Evolutionary conservation across 2,797 vertebrate species (phyloP).

Genomic region (Schizopygopsis malacanthus): DNA sequence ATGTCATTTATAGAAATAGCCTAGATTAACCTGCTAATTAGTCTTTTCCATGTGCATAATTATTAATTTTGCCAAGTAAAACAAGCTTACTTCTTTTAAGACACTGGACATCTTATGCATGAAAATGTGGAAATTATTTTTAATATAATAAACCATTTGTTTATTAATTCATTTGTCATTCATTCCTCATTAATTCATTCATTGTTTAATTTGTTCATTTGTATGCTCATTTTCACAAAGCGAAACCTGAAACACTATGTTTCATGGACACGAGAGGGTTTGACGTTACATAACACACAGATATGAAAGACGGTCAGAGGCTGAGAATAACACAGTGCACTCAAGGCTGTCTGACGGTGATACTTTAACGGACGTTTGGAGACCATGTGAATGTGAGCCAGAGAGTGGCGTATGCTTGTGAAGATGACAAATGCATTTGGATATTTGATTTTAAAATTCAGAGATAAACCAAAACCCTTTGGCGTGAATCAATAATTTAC

Average conservation of each 20-base stretch:
- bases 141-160: too few relatives aligned
- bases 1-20: not conserved
- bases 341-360: slow-evolving; percentile 33
- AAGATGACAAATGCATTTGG: slow-evolving; percentile 7
- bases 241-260: not conserved
- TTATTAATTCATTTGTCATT: not conserved
- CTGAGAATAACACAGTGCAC: slow-evolving; percentile 23
- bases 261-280: slow-evolving; percentile 14
- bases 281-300: slow-evolving; percentile 37
- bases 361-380: slow-evolving; percentile 25
- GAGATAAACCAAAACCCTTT: not conserved
- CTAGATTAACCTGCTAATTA: not conserved
- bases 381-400: not conserved
- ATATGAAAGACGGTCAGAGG: slow-evolving; percentile 27
- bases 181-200: not conserved
- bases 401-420: not conserved
- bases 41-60: not conserved
- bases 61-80: not conserved
- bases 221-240: not conserved
- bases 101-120: not conserved
- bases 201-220: not conserved
- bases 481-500: not conserved
- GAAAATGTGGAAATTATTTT: not conserved
- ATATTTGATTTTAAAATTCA: not conserved
- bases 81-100: not conserved